Evolutionary conservation across 2,888 invertebrate genomes (phyloP), one percentile per base, ranked within the genome.

Genomic region (Tenthredo distinguenda): DNA sequence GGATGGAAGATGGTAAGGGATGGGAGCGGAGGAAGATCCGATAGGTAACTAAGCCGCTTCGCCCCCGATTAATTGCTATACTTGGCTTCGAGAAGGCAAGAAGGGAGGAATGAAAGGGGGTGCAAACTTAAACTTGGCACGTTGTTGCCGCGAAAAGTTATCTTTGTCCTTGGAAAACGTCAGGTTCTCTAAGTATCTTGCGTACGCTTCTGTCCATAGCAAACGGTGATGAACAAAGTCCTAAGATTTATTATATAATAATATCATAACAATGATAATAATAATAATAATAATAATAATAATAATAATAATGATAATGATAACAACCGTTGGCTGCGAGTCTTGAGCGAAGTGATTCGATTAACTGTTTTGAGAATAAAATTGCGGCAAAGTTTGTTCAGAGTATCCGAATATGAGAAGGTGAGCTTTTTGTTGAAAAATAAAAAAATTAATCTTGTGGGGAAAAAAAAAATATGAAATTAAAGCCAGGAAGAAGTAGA

Each of bases 31-130:
- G 77, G 26, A 40, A 62, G 40, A 81, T 58, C 81, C 62, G 62
- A 58, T 81, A 62, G 81, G 81, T 58, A 81, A 81, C 81, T 81
- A 81, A 81, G 81, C 62, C 81, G 81, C 81, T 81, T 81, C 81
- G 81, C 81, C 62, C 43, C 62, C 81, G 81, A 81, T 81, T 81
- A 81, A 81, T 79, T 79, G 79, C 58, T 79, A 79, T 79, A 79
- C 79, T 79, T 79, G 58, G 79, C 79, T 55, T 12, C 79, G 58
- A 12, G 79, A 18, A 10, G 31, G 26, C 18, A 43, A 50, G 58
- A 15, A n/a, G 34, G 55, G 58, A 26, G 37, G 58, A n/a, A 9
- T n/a, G 79, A 47, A 40, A 18, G 21, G 79, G 58, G 79, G 58
- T 34, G 34, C n/a, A 58, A 79, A 79, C 58, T 79, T 79, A 79